Base-by-base conservation (phyloP, 2,113 vertebrate species). In the Zapornia atra region DNA sequence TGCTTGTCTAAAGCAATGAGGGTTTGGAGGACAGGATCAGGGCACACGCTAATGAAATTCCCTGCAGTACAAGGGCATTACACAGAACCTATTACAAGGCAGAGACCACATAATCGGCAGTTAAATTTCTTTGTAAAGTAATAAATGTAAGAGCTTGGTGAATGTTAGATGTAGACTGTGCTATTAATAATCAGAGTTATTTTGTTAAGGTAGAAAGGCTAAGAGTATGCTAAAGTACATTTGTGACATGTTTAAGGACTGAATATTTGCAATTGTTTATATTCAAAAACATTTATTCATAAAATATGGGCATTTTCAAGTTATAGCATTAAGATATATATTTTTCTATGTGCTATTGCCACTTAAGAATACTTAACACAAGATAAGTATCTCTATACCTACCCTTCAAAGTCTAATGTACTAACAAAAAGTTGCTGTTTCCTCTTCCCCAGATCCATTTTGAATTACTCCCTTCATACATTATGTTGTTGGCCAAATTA, bases 1-100 rank as follows among this genome's bases (percentile, higher is more conserved):
- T 94, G 96, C 94, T 97, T 97, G 92, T 98, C 96, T 95, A 96
- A 97, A 97, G 96, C 96, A 95, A 93, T 94, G 96, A 97, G 94
- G 61, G 61, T 94, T 95, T 97, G 78, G 97, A 95, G 96, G 96
- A 97, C 91, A 93, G 96, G 96, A 97, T 94, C 96, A 97, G 97
- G 94, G 85, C 82, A 89, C 94, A 72, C 73, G 86, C 92, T 98
- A 97, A 97, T 97, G 96, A 97, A 97, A 97, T 94, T 95, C 93
- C 96, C 96, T 72, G 80, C 85, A 96, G 97, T 97, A 97, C 86
- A 95, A 97, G 96, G 95, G 29, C 90, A 94, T 94, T 92, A 91
- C 25, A 26, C 68, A 95, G 90, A 88, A 94, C 90, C 56, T 68
- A 15, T 94, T 96, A 77, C 50, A 83, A 94, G 89, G 90, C 63